Evolutionary conservation across 2,888 invertebrate species (phyloP).

Genomic region (Drosophila anomelani): DNA sequence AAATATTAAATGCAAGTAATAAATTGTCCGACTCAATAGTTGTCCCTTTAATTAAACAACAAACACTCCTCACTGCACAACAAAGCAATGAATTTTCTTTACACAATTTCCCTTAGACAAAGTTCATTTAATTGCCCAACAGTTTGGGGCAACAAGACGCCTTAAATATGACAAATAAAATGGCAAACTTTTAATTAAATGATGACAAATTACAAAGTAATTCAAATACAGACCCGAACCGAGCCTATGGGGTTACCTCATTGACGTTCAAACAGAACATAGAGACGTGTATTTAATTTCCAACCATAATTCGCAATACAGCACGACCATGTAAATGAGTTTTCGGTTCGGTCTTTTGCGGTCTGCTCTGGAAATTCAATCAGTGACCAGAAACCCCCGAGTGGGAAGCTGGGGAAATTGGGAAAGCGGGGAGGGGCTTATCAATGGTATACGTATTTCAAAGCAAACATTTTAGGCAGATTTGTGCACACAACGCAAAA

Average conservation of each 20-base stretch:
- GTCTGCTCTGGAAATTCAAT: slow-evolving; percentile 68
- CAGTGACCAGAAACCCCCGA: slow-evolving; percentile 50
- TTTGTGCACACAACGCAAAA: slow-evolving; percentile 55
- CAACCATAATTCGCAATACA: slow-evolving; percentile 70
- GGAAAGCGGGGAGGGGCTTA: slow-evolving; percentile 45
- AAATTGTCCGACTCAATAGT: neutral
- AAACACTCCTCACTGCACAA: neutral
- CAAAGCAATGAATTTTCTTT: neutral
- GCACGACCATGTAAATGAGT: slow-evolving; percentile 33
- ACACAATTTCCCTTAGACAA: neutral
- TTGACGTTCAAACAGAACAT: slow-evolving; percentile 28
- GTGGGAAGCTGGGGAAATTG: slow-evolving; percentile 26
- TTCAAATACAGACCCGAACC: neutral
- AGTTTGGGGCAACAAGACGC: neutral
- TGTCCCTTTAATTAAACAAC: slow-evolving; percentile 7
- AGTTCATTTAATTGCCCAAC: slow-evolving; percentile 5
- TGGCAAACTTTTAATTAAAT: slow-evolving; percentile 29
- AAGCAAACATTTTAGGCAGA: slow-evolving; percentile 77
- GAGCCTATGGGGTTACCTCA: slow-evolving; percentile 39
- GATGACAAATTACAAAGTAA: slow-evolving; percentile 17
- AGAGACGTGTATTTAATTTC: slow-evolving; percentile 71
- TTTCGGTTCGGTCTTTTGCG: slow-evolving; percentile 55
- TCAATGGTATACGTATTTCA: slow-evolving; percentile 76
- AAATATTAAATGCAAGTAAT: neutral
- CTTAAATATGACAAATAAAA: slow-evolving; percentile 18